phyloP scores from a whole-genome alignment of 2,888 invertebrate genomes.

The Calliopum simillimum region DNA sequence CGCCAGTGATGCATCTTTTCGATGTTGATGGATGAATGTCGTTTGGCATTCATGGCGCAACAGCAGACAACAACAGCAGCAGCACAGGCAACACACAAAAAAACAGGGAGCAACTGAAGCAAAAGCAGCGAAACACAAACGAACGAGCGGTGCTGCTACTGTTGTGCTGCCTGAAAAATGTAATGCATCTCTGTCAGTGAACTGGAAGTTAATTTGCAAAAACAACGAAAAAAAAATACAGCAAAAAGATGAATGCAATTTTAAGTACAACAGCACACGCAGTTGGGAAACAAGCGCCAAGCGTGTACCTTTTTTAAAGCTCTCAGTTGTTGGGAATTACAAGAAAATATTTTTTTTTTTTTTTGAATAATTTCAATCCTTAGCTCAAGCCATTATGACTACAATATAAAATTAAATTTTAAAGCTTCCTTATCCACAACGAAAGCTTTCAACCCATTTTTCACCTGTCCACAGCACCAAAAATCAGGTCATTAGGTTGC shows the following conservation, averaged over 20 bases:
- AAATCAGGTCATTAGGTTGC: not conserved
- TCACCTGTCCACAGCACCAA: not conserved
- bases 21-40: conserved; percentile 37
- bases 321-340: not conserved
- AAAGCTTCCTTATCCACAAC: not conserved
- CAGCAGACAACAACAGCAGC: too few relatives aligned
- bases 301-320: not conserved
- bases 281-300: not conserved
- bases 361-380: too few relatives aligned
- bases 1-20: conserved; percentile 15
- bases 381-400: too few relatives aligned
- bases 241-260: not conserved
- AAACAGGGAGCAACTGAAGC: not conserved
- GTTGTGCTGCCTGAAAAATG: not conserved
- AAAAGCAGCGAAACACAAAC: not conserved
- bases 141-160: not conserved
- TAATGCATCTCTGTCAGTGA: conserved; percentile 37
- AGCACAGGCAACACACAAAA: not conserved
- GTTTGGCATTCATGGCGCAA: conserved; percentile 10
- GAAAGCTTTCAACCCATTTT: not conserved
- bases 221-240: not conserved
- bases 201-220: conserved; percentile 35
- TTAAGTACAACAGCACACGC: too few relatives aligned
- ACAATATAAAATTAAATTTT: too few relatives aligned
- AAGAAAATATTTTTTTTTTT: not conserved